Conservation (phyloP, 2,888 invertebrate genomes). For the Fragum fragum region DNA sequence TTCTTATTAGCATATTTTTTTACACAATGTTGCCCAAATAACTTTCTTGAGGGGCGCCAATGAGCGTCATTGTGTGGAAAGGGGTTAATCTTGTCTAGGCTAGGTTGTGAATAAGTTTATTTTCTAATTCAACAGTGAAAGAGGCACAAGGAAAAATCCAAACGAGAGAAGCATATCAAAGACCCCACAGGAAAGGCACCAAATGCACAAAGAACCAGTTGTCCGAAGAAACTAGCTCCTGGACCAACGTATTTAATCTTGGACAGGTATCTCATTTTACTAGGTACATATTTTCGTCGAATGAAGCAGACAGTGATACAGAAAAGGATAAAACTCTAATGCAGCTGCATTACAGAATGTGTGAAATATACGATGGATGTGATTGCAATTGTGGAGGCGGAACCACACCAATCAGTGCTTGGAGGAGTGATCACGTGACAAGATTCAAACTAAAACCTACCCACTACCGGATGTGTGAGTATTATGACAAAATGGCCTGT, state of each 20-base stretch:
- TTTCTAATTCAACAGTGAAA: neutral
- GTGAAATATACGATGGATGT: constrained; percentile 22
- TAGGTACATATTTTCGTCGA: neutral
- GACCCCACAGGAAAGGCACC: neutral
- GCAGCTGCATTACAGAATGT: constrained; percentile 23
- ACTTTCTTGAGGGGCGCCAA: no score
- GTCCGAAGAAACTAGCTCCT: neutral
- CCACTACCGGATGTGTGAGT: constrained; percentile 35
- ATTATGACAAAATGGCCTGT: constrained; percentile 1
- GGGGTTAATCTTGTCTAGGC: no score
- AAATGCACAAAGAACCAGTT: no score
- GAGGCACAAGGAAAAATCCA: neutral
- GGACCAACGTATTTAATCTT: neutral
- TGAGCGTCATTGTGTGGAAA: no score
- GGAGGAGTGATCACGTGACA: neutral
- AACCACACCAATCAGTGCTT: neutral
- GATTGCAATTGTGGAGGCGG: constrained; percentile 18
- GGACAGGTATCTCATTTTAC: neutral
- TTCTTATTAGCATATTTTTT: no score
- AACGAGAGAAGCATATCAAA: neutral
- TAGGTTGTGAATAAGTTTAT: no score
- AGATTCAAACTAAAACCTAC: constrained; percentile 1
- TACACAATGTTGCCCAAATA: no score
- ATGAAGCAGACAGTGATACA: neutral
- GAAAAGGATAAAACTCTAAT: neutral